Base-by-base conservation (phyloP, 2,888 invertebrate genomes). In the Acleris sparsana region DNA sequence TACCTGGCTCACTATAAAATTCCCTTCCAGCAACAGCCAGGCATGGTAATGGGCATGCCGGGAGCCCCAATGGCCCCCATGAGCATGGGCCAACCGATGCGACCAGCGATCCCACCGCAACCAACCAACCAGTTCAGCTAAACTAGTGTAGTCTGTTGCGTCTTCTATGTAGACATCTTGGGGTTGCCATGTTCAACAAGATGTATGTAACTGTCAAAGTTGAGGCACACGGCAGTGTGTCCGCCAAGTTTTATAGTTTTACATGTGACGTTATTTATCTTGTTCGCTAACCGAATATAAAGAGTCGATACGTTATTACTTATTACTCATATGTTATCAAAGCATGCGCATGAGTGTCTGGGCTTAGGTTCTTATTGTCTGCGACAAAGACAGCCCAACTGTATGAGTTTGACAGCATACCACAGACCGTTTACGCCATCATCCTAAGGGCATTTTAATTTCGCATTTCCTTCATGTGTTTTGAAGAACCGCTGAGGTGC, bases 61-160 rank as follows among this genome's bases (percentile, higher is more conserved):
- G 84, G 88, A 43, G 77, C 85, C 11, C 84, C 83, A 18, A 86
- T 88, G 84, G 85, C 89, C 87, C 85, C 87, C 1, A 85, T 88
- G 87, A 82, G 81, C 33, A 82, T 85, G 85, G 84, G 80, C 56
- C 82, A 79, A 51, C 91, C 91, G 49, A 86, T 90, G 86, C 80
- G 91, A 51, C 92, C 92, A 46, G 82, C 86, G 16, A 75, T 89
- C 43, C 90, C 88, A 5, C 83, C 89, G 0, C 91, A 90, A 61
- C 85, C 89, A 11, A 78, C 87, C 71, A 91, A 92, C 75, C 89
- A 92, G 73, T 92, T 92, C 83, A 92, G 91, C 82, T 92, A 92
- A 90, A 82, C 79, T 69, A 64, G 70, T 62, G 56, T 29, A 59
- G 49, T 72, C 59, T 68, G 68, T 58, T 53, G 53, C 60, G 60